Percentiles rank a stretch among this genome's conserved stretches.
phyloP scores from a whole-genome alignment of 2,888 invertebrate genomes.

The Dryobotodes eremita region DNA sequence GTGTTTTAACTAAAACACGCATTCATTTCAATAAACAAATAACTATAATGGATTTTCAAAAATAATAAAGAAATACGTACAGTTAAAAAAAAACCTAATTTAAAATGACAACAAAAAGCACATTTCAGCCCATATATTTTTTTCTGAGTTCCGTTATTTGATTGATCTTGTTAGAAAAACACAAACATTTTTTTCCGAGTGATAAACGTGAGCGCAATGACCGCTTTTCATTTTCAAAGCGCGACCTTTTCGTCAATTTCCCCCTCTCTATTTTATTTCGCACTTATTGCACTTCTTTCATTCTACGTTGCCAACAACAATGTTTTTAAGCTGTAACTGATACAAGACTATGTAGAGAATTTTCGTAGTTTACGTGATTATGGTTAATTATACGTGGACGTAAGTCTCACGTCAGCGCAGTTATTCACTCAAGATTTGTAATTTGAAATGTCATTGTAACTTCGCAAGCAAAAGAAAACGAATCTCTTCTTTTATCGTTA shows the following conservation, averaged over 20 bases:
- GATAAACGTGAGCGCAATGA: background rate
- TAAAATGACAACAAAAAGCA: background rate
- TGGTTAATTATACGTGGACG: constrained; percentile 64
- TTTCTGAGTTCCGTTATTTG: background rate
- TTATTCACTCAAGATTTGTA: constrained; percentile 66
- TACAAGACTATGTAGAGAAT: constrained; percentile 28
- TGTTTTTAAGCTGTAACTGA: background rate
- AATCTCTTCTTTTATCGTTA: constrained; percentile 70
- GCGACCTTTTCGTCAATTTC: background rate
- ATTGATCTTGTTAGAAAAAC: background rate
- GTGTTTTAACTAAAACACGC: background rate
- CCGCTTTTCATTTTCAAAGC: background rate
- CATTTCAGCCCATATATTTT: background rate
- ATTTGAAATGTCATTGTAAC: constrained; percentile 74
- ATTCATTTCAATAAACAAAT: too few species aligned
- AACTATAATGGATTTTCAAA: too few species aligned
- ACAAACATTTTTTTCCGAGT: background rate
- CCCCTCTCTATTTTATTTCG: background rate
- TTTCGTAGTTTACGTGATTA: constrained; percentile 56
- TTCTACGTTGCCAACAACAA: background rate
- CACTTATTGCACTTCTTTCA: background rate
- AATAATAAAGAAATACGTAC: background rate
- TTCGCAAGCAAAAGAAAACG: constrained; percentile 71
- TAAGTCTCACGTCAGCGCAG: constrained; percentile 70
- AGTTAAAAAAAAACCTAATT: background rate